These are phyloP conservation scores for Piaya cayana DNA, from an alignment of 2,113 vertebrate species.

Conservation along the genomic window DNA sequence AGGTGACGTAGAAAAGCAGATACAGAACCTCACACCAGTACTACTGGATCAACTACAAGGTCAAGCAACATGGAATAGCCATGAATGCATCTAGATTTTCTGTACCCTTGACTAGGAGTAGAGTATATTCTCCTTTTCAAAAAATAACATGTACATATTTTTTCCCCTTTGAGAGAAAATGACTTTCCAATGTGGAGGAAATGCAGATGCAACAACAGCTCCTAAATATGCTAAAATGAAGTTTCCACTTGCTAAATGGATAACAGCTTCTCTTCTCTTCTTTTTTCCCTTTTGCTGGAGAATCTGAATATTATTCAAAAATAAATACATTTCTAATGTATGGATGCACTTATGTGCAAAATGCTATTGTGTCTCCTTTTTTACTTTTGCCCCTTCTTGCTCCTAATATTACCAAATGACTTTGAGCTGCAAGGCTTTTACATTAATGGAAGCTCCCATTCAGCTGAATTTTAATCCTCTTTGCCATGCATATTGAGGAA, in stretches of 20 bases:
- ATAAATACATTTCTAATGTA: constrained; percentile 22
- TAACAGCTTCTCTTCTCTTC: neutral
- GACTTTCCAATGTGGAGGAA: neutral
- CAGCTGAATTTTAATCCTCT: constrained; percentile 6
- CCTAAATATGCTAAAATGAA: constrained; percentile 24
- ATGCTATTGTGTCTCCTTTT: neutral
- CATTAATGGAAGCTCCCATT: constrained; percentile 1
- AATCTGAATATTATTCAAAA: constrained; percentile 5
- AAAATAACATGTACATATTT: accelerated
- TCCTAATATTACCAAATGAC: neutral
- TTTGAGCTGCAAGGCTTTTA: constrained; percentile 9
- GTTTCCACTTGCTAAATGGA: neutral
- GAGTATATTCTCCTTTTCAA: neutral
- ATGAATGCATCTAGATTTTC: neutral
- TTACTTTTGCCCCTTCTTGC: neutral
- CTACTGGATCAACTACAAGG: neutral
- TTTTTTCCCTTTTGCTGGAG: neutral
- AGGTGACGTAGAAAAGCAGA: neutral
- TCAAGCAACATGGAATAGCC: neutral
- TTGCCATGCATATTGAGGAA: neutral
- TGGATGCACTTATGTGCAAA: constrained; percentile 14
- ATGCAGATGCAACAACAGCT: neutral
- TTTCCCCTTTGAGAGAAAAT: neutral
- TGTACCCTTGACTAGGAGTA: neutral
- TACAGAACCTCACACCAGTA: neutral